Evolutionary conservation across 2,113 vertebrate genomes (phyloP).

Genomic region (Chaenocephalus aceratus): DNA sequence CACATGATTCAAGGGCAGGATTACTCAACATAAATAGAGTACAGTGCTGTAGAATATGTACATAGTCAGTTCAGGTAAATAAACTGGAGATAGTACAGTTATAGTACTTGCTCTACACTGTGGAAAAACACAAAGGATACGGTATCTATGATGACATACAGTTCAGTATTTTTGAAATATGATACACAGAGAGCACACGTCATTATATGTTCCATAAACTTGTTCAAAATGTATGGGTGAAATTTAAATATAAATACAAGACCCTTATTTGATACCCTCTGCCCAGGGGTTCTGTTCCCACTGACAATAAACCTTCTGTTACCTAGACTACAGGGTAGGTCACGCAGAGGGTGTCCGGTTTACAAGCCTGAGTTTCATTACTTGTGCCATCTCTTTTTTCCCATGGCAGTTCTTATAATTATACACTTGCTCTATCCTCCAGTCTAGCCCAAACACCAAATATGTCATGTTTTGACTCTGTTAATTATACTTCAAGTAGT

Average conservation of each 20-base stretch:
- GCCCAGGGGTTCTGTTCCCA: not conserved
- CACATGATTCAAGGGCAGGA: not conserved
- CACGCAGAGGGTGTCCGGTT: conserved; percentile 33
- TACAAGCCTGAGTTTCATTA: conserved; percentile 44
- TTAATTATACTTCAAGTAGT: not conserved
- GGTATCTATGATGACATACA: not conserved
- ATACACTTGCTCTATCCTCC: not conserved
- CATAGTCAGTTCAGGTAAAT: not conserved
- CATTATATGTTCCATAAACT: not conserved
- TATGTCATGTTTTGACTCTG: not conserved
- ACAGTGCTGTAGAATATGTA: not conserved
- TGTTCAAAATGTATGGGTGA: not conserved
- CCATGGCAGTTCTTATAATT: conserved; percentile 3
- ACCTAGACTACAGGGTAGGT: conserved; percentile 23
- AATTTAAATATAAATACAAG: not conserved
- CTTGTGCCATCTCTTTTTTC: conserved; percentile 22
- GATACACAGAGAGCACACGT: not conserved
- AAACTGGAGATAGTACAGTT: not conserved
- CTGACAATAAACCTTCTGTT: conserved; percentile 40
- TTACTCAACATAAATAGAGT: not conserved
- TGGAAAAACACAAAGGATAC: not conserved
- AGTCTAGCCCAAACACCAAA: not conserved
- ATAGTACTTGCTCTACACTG: not conserved
- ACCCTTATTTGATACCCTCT: not conserved
- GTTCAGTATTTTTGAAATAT: too few relatives aligned